phyloP scores from a whole-genome alignment of 2,113 vertebrate genomes.

The Abramis brama region DNA sequence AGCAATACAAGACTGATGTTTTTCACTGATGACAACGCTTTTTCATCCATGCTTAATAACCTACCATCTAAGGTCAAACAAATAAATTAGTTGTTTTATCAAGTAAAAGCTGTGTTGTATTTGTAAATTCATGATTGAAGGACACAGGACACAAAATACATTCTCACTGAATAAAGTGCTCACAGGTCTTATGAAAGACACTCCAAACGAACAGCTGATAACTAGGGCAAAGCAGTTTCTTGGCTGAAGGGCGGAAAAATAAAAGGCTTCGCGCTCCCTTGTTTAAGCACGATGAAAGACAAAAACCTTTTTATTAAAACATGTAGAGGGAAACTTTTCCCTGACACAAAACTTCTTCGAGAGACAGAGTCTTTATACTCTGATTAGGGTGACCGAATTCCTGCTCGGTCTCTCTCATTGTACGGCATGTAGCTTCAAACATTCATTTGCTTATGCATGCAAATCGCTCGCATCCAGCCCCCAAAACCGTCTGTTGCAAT shows the following conservation, averaged over 20 bases:
- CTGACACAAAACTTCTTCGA: conserved; percentile 30
- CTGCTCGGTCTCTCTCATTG: conserved; percentile 26
- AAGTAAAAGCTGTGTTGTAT: neutral
- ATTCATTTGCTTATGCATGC: conserved; percentile 63
- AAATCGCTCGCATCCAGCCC: conserved; percentile 56
- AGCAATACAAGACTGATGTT: neutral
- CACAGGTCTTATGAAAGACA: neutral
- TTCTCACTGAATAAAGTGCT: neutral
- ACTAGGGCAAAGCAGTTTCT: conserved; percentile 8
- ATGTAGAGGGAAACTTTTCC: conserved; percentile 12
- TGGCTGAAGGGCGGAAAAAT: conserved; percentile 2
- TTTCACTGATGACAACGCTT: neutral
- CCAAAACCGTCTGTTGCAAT: conserved; percentile 48
- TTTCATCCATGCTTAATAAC: neutral
- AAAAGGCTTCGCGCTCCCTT: neutral
- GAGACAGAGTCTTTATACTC: conserved; percentile 8
- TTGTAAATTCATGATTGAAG: neutral
- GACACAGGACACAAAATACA: neutral
- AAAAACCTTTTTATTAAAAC: conserved; percentile 46
- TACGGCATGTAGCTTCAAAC: conserved; percentile 65
- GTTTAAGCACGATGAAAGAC: conserved; percentile 23
- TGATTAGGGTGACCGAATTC: conserved; percentile 41
- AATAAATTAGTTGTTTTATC: neutral
- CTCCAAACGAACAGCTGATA: conserved; percentile 14
- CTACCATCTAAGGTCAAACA: neutral